Evolutionary conservation across 2,797 vertebrate genomes (phyloP), one percentile per base, ranked within the genome.

Genomic region (Pangasius macronema): DNA sequence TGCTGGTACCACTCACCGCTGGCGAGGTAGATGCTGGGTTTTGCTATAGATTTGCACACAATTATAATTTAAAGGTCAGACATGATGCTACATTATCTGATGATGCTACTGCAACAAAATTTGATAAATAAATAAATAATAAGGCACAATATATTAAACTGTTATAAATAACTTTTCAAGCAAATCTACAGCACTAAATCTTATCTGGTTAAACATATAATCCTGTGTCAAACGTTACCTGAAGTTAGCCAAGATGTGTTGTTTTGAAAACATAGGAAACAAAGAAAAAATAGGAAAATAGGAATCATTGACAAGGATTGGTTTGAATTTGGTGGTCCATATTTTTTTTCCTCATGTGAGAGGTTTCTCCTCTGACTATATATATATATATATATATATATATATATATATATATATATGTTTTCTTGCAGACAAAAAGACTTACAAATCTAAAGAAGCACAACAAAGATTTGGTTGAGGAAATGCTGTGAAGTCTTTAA

Each of bases 21-120:
- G 99, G 98, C 89, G 99, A 99, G 91, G 97, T 98, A 94, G 98
- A 99, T 90, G 97, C 96, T 91, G 98, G 99, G 94, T 99, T 99
- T 97, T 99, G 98, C 98, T 99, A 92, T 51, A 63, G 18, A 88
- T 46, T 46, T 86, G 88, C 88, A 91, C 91, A 93, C 86, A 92
- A 89, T 89, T 49, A 46, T 63, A 46, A 82, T 82, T 46, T 46
- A 63, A 24, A 14, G 5, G 7, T 63, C 8, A 59, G 46, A 76
- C 46, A 75, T 14, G 27, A 57, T 59, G 53, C 30, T n/a, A n/a
- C n/a, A n/a, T n/a, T n/a, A n/a, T 30, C 24, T 79, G 30, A 57
- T 57, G 18, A 55, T 36, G 30, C 53, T 55, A 55, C 16, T 4
- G 18, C 13, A 8, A 51, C 51, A 9, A 51, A 51, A 76, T 76